Percentiles rank a stretch among this genome's conserved stretches.
phyloP scores from a whole-genome alignment of 2,113 vertebrate genomes.

The Anser brachyrhynchus region DNA sequence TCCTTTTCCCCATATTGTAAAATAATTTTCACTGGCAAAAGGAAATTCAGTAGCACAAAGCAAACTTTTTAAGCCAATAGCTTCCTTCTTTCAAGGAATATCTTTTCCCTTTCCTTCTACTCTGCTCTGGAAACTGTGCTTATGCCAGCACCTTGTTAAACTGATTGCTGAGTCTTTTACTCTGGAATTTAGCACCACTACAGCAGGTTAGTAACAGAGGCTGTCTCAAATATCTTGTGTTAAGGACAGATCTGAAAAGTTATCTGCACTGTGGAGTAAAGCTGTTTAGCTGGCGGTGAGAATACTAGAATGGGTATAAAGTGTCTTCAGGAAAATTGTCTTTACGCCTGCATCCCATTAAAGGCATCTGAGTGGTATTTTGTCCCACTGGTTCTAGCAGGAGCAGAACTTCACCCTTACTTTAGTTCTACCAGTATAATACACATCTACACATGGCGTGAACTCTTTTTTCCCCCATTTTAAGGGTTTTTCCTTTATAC shows the following conservation, averaged over 20 bases:
- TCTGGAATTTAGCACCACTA: conserved; percentile 63
- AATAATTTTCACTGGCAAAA: background rate
- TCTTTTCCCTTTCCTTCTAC: conserved; percentile 3
- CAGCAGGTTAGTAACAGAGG: conserved; percentile 68
- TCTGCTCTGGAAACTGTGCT: conserved; percentile 61
- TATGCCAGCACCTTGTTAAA: conserved; percentile 67
- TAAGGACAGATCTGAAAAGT: conserved; percentile 74
- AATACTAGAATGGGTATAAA: conserved; percentile 60
- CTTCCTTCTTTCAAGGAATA: conserved; percentile 14
- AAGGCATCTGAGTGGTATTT: conserved; percentile 14
- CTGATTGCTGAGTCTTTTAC: conserved; percentile 60
- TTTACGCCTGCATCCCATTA: conserved; percentile 1
- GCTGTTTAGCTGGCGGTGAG: conserved; percentile 67
- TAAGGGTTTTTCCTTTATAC: background rate
- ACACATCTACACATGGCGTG: background rate
- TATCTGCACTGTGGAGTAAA: conserved; percentile 65
- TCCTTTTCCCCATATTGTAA: background rate
- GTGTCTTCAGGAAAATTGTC: conserved; percentile 42
- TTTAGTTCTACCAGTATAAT: background rate
- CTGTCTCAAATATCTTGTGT: conserved; percentile 74
- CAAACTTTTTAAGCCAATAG: background rate
- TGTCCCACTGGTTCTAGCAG: background rate
- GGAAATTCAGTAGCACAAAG: background rate
- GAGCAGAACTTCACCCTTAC: background rate
- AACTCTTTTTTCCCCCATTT: background rate